These are phyloP conservation scores for Myrmecobius fasciatus DNA, from an alignment of 2,113 vertebrate genomes.

Conservation along the genomic window DNA sequence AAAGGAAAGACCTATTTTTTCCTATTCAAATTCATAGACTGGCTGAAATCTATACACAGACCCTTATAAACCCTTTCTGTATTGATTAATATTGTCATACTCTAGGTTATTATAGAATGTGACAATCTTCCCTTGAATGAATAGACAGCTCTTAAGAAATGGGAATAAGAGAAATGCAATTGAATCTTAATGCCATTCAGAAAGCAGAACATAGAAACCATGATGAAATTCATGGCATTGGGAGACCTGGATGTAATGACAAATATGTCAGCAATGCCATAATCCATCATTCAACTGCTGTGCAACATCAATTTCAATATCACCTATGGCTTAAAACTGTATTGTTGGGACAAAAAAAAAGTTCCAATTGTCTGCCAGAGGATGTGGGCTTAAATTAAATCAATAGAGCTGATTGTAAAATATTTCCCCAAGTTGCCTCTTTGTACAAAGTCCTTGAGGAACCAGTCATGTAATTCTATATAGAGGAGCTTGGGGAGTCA, in stretches of 20 bases:
- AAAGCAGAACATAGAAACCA: constrained; percentile 1
- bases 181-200: constrained; percentile 10
- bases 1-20: background rate
- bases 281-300: constrained; percentile 40
- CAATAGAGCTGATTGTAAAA: constrained; percentile 44
- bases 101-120: background rate
- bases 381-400: constrained; percentile 47
- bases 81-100: background rate
- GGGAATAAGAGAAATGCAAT: constrained; percentile 28
- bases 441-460: constrained; percentile 58
- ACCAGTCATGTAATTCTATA: constrained; percentile 66
- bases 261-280: background rate
- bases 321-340: constrained; percentile 44
- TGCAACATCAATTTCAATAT: constrained; percentile 20
- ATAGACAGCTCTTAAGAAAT: background rate
- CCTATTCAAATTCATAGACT: background rate
- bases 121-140: background rate
- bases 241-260: background rate
- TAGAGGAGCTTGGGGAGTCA: constrained; percentile 62
- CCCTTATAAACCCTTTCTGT: background rate
- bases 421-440: constrained; percentile 48
- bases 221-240: background rate
- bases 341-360: constrained; percentile 11
- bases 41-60: background rate
- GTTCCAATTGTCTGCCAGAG: constrained; percentile 24